Evolutionary conservation across 2,888 invertebrate species (phyloP).

Genomic region (Drosophila antonietae): DNA sequence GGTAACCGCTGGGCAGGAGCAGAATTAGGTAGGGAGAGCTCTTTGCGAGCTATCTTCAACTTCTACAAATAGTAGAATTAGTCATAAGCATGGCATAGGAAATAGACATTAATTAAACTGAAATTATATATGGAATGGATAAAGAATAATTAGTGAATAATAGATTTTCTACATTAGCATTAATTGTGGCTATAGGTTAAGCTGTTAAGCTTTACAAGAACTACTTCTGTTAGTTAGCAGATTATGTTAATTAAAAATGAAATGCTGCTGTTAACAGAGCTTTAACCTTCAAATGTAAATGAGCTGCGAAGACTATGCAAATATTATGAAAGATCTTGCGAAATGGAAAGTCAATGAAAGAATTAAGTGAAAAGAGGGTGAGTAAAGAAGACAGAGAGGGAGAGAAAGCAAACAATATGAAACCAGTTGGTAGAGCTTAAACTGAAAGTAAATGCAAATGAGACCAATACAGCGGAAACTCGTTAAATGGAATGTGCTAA

Average conservation of each 20-base stretch:
- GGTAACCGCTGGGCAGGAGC: conserved; percentile 25
- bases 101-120: background rate
- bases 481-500: background rate
- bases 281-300: background rate
- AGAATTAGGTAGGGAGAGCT: background rate
- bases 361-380: background rate
- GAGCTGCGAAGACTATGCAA: background rate
- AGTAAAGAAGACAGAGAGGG: background rate
- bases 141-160: background rate
- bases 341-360: background rate
- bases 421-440: background rate
- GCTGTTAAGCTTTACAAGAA: background rate
- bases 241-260: background rate
- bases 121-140: background rate
- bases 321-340: background rate
- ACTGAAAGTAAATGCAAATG: background rate
- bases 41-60: background rate
- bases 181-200: background rate
- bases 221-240: background rate
- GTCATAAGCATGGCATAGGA: background rate
- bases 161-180: background rate
- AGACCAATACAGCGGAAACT: background rate
- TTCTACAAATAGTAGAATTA: background rate
- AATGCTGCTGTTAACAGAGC: background rate
- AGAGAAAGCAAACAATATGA: background rate